Base-by-base conservation (phyloP, 2,888 invertebrate genomes). In the Mesorhabditis belari region DNA sequence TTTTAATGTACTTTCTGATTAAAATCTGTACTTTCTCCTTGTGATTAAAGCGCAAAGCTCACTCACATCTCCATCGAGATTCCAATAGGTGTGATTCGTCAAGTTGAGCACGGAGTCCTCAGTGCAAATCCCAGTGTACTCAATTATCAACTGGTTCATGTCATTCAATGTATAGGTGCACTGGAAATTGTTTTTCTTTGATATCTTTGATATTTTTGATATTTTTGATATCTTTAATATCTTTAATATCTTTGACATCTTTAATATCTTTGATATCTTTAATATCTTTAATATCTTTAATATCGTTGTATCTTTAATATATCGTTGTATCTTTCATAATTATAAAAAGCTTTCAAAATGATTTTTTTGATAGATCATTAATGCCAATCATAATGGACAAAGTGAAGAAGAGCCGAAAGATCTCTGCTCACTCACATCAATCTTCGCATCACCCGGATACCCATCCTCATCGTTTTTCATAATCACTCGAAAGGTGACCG, bases 51-150 rank as follows among this genome's bases (percentile, higher is more conserved):
- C 27, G 6, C 27, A 17, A n/a, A n/a, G n/a, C 12, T 49, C 54
- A 57, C 61, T 58, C 44, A 66, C 68, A n/a, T 65, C 60, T n/a
- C 67, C 70, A 60, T 73, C 71, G 3, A 73, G 60, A 55, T 70
- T 71, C 70, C 70, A 73, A 56, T 71, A 73, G 19, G 73, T 57
- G 52, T 73, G 73, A 56, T 73, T 71, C 3, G 73, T 70, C 12
- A 73, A 54, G 0, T 63, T 64, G 5, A 73, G 55, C 6, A 71
- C 58, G 4, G 65, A 67, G 0, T 66, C 23, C 6, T 49, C 59
- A 23, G 62, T 53, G 50, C 66, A 66, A 17, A 65, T 63, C 4
- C 69, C 71, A 24, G 61, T 64, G 29, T 73, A 70, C 23, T 73
- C 73, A 24, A 73, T 61, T 19, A 73, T 63, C 23, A 73, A 58